A percentile compares a stretch with the other conserved stretches of the same genome.
These are phyloP conservation scores for Kryptolebias marmoratus DNA, from an alignment of 2,113 vertebrate species.

Conservation along the genomic window DNA sequence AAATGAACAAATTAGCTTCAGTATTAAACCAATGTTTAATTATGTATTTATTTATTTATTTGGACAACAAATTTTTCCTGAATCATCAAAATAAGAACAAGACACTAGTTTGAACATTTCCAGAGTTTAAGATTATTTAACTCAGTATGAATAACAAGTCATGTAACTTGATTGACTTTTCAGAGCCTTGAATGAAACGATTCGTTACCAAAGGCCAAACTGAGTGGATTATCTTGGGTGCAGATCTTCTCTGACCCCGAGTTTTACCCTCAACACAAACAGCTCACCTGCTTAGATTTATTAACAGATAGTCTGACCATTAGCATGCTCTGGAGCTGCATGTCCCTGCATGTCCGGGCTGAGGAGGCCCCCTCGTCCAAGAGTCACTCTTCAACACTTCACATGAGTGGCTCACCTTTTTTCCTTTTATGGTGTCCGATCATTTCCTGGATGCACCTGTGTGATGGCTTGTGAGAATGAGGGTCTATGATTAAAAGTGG, in stretches of 20 bases:
- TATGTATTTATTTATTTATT: too few species aligned
- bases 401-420: constrained; percentile 37
- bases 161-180: constrained; percentile 3
- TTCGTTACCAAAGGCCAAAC: background rate
- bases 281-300: constrained; percentile 49
- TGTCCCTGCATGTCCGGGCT: constrained; percentile 62
- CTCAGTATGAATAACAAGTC: background rate
- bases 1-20: too few species aligned
- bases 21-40: too few species aligned
- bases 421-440: constrained; percentile 34
- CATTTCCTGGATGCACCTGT: constrained; percentile 25
- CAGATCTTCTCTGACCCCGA: constrained; percentile 33
- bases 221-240: constrained; percentile 30
- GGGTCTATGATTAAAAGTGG: background rate
- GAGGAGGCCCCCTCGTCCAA: constrained; percentile 14
- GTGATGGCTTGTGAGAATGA: too few species aligned
- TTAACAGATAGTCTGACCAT: constrained; percentile 64
- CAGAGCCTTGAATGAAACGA: background rate
- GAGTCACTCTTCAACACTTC: constrained; percentile 59
- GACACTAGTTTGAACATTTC: too few species aligned
- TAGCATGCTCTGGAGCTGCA: constrained; percentile 49
- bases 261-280: constrained; percentile 39
- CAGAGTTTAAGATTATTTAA: background rate
- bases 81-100: too few species aligned
- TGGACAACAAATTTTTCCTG: too few species aligned